phyloP scores from a whole-genome alignment of 1,140 invertebrate genomes.

The Calephelis nemesis region DNA sequence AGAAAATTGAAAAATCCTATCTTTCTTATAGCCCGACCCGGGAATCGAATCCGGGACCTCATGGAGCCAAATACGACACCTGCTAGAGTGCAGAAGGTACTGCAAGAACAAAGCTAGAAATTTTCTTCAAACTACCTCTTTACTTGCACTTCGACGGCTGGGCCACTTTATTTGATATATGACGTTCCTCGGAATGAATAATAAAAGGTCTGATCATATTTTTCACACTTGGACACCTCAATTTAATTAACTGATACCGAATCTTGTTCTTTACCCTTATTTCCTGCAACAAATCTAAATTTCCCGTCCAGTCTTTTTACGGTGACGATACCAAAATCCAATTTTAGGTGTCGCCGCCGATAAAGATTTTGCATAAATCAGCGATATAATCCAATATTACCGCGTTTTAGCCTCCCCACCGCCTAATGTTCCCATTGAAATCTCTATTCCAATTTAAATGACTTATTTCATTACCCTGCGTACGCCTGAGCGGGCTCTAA shows the following conservation, averaged over 20 bases:
- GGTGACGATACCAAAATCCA: slow-evolving; percentile 67
- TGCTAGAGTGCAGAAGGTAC: too few relatives aligned
- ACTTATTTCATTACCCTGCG: slow-evolving; percentile 74
- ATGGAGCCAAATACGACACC: too few relatives aligned
- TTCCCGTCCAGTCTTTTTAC: slow-evolving; percentile 27
- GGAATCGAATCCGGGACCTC: too few relatives aligned
- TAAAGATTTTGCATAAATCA: slow-evolving; percentile 78
- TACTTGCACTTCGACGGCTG: too few relatives aligned
- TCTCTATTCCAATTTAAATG: slow-evolving; percentile 77
- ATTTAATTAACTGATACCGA: slow-evolving; percentile 12
- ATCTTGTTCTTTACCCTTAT: slow-evolving; percentile 10
- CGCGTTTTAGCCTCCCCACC: slow-evolving; percentile 55
- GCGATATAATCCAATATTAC: slow-evolving; percentile 76
- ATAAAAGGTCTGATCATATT: neutral
- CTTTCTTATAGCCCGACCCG: too few relatives aligned
- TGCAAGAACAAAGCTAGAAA: too few relatives aligned
- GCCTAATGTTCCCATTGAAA: slow-evolving; percentile 75
- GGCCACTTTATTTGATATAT: neutral
- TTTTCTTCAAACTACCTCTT: too few relatives aligned
- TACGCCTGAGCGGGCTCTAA: slow-evolving; percentile 47
- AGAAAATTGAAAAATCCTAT: too few relatives aligned
- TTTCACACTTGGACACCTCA: neutral
- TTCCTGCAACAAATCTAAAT: slow-evolving; percentile 10
- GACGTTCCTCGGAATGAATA: neutral
- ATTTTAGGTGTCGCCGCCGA: slow-evolving; percentile 68